Base-by-base conservation (phyloP, 2,888 invertebrate species). In the Eupithecia inturbata region DNA sequence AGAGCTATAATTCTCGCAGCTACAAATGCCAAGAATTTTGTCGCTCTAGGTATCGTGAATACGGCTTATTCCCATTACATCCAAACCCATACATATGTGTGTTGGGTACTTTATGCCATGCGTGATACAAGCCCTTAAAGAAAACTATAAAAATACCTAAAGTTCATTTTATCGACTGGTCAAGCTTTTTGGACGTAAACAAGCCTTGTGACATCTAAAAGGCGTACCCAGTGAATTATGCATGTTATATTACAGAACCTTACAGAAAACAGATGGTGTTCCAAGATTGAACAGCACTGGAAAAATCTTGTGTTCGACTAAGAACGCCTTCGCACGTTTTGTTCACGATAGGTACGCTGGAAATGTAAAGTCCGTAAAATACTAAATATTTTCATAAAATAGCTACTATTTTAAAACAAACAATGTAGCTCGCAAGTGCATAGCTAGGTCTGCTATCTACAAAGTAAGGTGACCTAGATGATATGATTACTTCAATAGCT, bases 391-490 rank as follows among this genome's bases (percentile, higher is more conserved):
- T 22, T 67, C 26, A 71, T 71, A 76, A 75, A 73, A 75, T 66
- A 71, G 75, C 71, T 39, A 68, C 74, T 75, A 78, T 78, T 77
- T 74, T 77, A 79, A 79, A 73, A 76, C 76, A 75, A 83, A 75
- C 81, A 73, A 77, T 49, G 22, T 77, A 79, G 78, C 77, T 83
- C 82, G 80, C 84, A 87, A 81, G 79, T 84, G 84, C 82, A 82
- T 79, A 79, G 80, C 85, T 85, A 81, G 53, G 84, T 88, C 84
- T 86, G 88, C 91, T 92, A 94, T 93, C 92, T 89, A 91, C 91
- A 91, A 89, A 89, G 92, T 92, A 94, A 94, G 92, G 94, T 94
- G 94, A 94, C 94, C 94, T 92, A 94, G 89, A 93, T 94, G 94
- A 94, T 94, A 94, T 94, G 94, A 94, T 93, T 91, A 93, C 88